Base-by-base conservation (phyloP, 2,113 vertebrate genomes). In the Daphoenositta chrysoptera region DNA sequence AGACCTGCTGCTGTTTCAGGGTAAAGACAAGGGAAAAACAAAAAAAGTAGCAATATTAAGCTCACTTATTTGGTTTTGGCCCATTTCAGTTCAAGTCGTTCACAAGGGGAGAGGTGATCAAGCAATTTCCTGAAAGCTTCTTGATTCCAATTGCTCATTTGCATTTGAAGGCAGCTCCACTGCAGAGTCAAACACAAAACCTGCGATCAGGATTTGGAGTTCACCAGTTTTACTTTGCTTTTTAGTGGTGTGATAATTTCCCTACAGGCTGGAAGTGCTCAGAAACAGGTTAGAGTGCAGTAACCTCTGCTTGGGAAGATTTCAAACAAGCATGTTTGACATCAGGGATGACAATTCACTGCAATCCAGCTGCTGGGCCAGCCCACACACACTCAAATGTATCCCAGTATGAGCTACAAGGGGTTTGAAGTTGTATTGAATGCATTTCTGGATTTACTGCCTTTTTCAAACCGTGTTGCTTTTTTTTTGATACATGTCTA, bases 351-450 rank as follows among this genome's bases (percentile, higher is more conserved):
- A 21, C 12, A 80, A 42, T 56, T 57, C 37, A 22, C 11, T 13
- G 45, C 12, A 19, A 30, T 79, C 13, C 30, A 47, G 28, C 45
- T 39, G 12, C 44, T 63, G 27, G 37, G 48, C 13, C 27, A 90
- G 48, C 21, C 66, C 42, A 45, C 8, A 19, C 17, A 45, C 37
- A 33, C 16, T 44, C 9, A 12, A 45, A 30, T 11, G 4, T 40
- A n/a, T 64, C 33, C 30, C 31, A 45, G 30, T 13, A 57, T 0
- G 0, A 51, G 30, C 12, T 37, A n/a, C 31, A 48, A 11, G 7
- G 6, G 13, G 1, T 50, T 42, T 68, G 57, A 70, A 83, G 30
- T 13, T 50, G 13, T 31, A 57, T 5, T 83, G 30, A 77, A 45
- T 53, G 27, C 8, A 16, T 31, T 50, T 60, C 51, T 64, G 51